Evolutionary conservation across 2,113 vertebrate genomes (phyloP).

Genomic region (Eupsittula cactorum): DNA sequence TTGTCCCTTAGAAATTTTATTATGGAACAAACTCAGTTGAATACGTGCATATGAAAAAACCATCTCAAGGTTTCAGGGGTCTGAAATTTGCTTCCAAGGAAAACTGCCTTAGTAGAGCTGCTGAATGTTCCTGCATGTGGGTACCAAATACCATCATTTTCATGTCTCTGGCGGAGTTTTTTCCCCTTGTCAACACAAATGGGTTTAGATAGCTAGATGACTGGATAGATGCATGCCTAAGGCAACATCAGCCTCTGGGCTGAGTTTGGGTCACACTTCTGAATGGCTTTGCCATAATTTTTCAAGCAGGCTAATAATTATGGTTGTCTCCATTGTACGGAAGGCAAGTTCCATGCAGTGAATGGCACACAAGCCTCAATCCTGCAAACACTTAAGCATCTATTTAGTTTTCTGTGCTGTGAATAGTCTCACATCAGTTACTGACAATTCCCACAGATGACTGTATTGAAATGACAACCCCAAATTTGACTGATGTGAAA

Average conservation of each 20-base stretch:
- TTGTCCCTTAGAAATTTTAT: constrained; percentile 75
- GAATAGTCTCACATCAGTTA: neutral
- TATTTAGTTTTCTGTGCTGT: neutral
- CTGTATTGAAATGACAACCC: neutral
- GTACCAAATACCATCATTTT: constrained; percentile 27
- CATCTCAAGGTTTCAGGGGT: constrained; percentile 68
- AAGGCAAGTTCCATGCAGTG: neutral
- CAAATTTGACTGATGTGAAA: neutral
- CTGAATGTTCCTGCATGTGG: constrained; percentile 13
- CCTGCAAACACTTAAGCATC: neutral
- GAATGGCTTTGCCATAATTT: constrained; percentile 26
- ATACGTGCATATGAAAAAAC: constrained; percentile 72
- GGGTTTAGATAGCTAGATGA: neutral
- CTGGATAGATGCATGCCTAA: constrained; percentile 3
- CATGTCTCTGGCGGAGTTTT: neutral
- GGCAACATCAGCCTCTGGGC: constrained; percentile 11
- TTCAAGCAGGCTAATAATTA: neutral
- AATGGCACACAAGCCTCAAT: neutral
- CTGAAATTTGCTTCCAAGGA: constrained; percentile 61
- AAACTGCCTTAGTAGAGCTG: constrained; percentile 19
- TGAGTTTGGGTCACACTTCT: constrained; percentile 20
- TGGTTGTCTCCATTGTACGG: neutral
- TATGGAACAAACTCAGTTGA: constrained; percentile 74
- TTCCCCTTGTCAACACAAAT: neutral
- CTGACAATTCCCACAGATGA: neutral